Base-by-base conservation (phyloP, 2,113 vertebrate species). In the Chrysemys picta region DNA sequence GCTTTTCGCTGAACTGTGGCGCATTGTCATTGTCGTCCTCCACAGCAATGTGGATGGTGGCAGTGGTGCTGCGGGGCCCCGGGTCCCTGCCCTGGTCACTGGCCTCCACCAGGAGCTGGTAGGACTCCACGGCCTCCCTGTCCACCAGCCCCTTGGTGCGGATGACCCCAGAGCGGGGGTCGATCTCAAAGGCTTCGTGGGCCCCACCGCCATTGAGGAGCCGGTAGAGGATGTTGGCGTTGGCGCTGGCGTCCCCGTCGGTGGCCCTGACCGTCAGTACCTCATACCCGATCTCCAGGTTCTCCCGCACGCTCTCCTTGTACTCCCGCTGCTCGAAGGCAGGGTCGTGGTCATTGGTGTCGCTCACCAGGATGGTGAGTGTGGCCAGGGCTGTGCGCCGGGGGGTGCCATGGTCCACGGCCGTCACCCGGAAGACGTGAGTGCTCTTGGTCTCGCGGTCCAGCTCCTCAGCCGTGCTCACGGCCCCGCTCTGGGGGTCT, bases 21-120 rank as follows among this genome's bases (percentile, higher is more conserved):
- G 98, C 98, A 0, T 99, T 99, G 91, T 99, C 99, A 0, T 99
- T 99, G 96, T 99, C 99, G 0, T 99, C 99, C 93, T 99, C 99
- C 93, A 99, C 99, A 0, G 98, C 21, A 1, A 99, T 99, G 95
- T 97, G 95, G 27, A 99, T 98, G 0, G 98, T 98, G 1, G 99
- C 99, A 0, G 99, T 99, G 82, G 99, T 97, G 1, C 99, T 99
- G 57, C 99, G 98, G 1, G 99, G 99, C 2, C 98, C 98, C 0
- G 99, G 99, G 84, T 99, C 99, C 29, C 98, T 98, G 42, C 99
- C 99, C 93, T 99, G 99, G 76, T 99, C 99, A 1, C 99, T 98
- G 0, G 99, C 99, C 91, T 99, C 99, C 80, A 99, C 99, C 5
- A 99, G 89, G 76, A 99, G 91, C 96, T 98, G 97, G 4, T 99